These are phyloP conservation scores for Blera fallax DNA, from an alignment of 2,888 invertebrate species.

Conservation along the genomic window DNA sequence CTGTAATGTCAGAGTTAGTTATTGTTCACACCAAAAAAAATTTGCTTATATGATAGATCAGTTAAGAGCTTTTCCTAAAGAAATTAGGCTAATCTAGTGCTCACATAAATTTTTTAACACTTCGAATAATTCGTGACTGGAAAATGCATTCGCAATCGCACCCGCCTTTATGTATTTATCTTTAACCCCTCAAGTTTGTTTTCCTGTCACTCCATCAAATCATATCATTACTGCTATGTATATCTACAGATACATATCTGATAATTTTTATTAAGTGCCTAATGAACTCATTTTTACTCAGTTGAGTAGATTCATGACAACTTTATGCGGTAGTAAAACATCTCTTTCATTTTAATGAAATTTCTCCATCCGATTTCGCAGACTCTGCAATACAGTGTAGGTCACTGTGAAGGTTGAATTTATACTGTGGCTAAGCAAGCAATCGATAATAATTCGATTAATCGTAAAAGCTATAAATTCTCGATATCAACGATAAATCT, in stretches of 20 bases:
- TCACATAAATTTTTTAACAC: too few species aligned
- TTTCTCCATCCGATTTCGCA: neutral
- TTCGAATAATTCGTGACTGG: too few species aligned
- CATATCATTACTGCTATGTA: too few species aligned
- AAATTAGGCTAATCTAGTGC: too few species aligned
- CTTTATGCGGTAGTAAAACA: neutral
- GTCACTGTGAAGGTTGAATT: neutral
- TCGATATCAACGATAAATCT: conserved; percentile 42
- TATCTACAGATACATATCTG: neutral
- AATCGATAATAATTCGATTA: conserved; percentile 31
- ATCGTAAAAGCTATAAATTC: conserved; percentile 19
- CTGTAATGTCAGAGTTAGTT: too few species aligned
- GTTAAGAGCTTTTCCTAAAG: too few species aligned
- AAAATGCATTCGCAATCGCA: too few species aligned
- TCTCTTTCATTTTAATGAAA: neutral
- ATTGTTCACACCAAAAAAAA: too few species aligned
- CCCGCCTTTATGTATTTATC: too few species aligned
- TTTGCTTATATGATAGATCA: too few species aligned
- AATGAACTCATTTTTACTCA: neutral
- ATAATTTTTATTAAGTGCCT: neutral
- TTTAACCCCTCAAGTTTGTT: too few species aligned
- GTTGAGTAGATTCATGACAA: neutral
- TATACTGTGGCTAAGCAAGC: neutral
- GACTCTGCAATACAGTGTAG: neutral
- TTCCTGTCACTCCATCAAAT: too few species aligned